These are phyloP conservation scores for Drosophila atroscutellata DNA, from an alignment of 2,888 invertebrate species.

Conservation along the genomic window DNA sequence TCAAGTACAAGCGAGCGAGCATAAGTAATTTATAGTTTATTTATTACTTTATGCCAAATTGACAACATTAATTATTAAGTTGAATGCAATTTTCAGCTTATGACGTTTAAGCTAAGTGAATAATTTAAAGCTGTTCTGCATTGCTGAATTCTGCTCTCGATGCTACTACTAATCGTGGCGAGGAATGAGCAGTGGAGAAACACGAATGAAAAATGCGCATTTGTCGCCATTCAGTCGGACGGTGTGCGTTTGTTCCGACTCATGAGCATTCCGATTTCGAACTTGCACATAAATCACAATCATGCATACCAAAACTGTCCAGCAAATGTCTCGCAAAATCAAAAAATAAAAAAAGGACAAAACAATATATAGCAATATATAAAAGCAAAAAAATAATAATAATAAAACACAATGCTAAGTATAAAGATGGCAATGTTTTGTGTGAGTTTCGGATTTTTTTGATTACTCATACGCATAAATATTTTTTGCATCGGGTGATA, in stretches of 20 bases:
- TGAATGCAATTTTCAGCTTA: constrained; percentile 1
- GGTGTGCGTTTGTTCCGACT: constrained; percentile 24
- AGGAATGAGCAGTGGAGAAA: background rate
- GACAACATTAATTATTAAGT: background rate
- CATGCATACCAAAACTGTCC: constrained; percentile 43
- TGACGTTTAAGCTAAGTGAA: constrained; percentile 23
- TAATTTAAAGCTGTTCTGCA: constrained; percentile 27
- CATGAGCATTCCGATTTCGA: constrained; percentile 38
- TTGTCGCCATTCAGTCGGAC: constrained; percentile 41
- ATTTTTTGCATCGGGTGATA: constrained; percentile 60
- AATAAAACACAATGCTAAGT: constrained; percentile 30
- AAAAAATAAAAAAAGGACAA: constrained; percentile 11
- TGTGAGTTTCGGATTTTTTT: constrained; percentile 24
- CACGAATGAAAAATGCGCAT: constrained; percentile 24
- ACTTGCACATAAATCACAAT: constrained; percentile 61
- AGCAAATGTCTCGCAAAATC: constrained; percentile 23
- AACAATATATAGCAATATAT: constrained; percentile 26
- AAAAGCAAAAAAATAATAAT: constrained; percentile 18
- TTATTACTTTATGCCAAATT: background rate
- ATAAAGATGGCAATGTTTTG: constrained; percentile 42
- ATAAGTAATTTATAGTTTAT: background rate
- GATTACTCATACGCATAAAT: constrained; percentile 74
- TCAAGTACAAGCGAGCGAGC: background rate
- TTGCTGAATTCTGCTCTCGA: constrained; percentile 21
- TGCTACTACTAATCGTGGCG: background rate